A percentile compares a stretch with the other conserved stretches of the same genome.
Conservation (phyloP, 2,888 invertebrate genomes). For the Abrostola triplasia region DNA sequence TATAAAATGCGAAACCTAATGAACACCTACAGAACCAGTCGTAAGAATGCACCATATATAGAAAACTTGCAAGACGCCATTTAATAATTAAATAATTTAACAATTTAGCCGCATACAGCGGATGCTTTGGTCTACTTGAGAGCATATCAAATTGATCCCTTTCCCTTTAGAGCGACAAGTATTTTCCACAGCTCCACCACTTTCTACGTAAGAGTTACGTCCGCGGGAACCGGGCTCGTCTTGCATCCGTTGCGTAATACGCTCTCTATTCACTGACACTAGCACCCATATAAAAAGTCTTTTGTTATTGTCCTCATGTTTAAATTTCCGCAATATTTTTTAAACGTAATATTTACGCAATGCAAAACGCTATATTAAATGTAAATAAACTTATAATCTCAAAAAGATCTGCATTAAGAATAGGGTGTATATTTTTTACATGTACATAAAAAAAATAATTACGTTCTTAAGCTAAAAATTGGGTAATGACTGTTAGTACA, state of each 20-base stretch:
- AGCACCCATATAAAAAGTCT: slow-evolving; percentile 44
- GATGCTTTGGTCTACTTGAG: slow-evolving; percentile 56
- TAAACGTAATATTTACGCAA: slow-evolving; percentile 40
- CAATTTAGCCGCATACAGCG: slow-evolving; percentile 47
- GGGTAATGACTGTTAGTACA: slow-evolving; percentile 23
- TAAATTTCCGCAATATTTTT: slow-evolving; percentile 48
- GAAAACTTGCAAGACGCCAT: slow-evolving; percentile 49
- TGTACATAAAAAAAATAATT: neutral
- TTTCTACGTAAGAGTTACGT: slow-evolving; percentile 68
- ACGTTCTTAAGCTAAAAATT: neutral
- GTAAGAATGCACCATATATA: slow-evolving; percentile 32
- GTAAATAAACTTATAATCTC: slow-evolving; percentile 41
- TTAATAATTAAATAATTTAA: slow-evolving; percentile 45
- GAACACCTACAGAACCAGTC: slow-evolving; percentile 14
- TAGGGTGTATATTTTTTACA: slow-evolving; percentile 9
- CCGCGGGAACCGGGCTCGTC: slow-evolving; percentile 64
- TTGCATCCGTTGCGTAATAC: slow-evolving; percentile 66
- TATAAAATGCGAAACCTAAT: slow-evolving; percentile 4
- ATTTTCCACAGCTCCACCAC: slow-evolving; percentile 59
- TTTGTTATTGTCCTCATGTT: slow-evolving; percentile 50
- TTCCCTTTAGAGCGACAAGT: slow-evolving; percentile 57
- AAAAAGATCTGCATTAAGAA: slow-evolving; percentile 11
- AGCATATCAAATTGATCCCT: slow-evolving; percentile 59
- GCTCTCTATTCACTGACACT: slow-evolving; percentile 49
- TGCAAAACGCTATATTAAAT: slow-evolving; percentile 18